These are phyloP conservation scores for Osmerus mordax DNA, from an alignment of 2,113 vertebrate species.

Conservation along the genomic window DNA sequence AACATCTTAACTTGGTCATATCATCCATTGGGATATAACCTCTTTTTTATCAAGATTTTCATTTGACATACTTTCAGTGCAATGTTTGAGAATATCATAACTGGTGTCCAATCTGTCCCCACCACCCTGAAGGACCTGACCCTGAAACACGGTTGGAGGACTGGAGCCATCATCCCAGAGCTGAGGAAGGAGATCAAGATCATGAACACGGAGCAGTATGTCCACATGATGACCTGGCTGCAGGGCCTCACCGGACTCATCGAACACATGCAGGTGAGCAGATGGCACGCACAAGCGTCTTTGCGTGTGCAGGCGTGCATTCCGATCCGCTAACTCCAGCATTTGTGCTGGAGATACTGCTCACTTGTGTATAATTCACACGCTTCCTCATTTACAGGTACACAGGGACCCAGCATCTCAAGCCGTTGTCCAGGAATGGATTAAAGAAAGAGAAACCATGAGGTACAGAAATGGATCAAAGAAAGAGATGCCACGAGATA, in stretches of 20 bases:
- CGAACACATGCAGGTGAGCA: constrained; percentile 94
- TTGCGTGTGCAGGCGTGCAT: not conserved
- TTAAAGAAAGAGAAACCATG: constrained; percentile 85
- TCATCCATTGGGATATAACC: not conserved
- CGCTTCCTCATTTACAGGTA: constrained; percentile 66
- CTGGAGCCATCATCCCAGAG: constrained; percentile 95
- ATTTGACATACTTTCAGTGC: too few relatives aligned
- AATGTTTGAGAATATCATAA: too few relatives aligned
- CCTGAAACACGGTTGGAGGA: constrained; percentile 96
- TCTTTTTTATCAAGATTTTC: not conserved
- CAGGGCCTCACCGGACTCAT: constrained; percentile 89
- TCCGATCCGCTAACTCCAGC: not conserved
- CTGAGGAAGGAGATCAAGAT: constrained; percentile 91
- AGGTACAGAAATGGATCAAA: constrained; percentile 67
- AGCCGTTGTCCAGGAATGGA: constrained; percentile 89
- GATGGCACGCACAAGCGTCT: not conserved
- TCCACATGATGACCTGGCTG: constrained; percentile 91
- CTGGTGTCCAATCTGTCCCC: not conserved
- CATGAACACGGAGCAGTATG: constrained; percentile 92
- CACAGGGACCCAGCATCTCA: constrained; percentile 84
- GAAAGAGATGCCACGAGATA: too few relatives aligned
- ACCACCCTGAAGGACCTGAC: constrained; percentile 83
- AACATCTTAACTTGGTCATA: too few relatives aligned
- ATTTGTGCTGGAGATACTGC: not conserved
- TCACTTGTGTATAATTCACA: not conserved